phyloP scores from a whole-genome alignment of 2,888 invertebrate genomes.

The Ligdia adustata region DNA sequence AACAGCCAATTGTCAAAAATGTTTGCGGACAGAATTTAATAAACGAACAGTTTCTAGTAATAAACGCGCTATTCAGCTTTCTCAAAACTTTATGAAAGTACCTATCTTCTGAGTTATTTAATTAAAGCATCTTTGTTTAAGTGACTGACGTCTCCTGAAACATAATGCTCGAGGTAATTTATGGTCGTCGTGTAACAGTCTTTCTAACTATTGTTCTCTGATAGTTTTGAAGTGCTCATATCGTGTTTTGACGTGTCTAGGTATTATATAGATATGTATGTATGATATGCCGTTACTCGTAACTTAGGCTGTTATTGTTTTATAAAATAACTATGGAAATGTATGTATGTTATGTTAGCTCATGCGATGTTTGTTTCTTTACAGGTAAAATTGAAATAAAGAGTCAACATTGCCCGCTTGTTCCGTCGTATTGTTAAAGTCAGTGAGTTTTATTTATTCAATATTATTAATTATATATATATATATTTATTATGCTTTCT shows the following conservation, averaged over 20 bases:
- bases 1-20: too few relatives aligned
- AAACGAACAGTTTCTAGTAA: neutral
- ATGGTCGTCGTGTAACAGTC: conserved; percentile 42
- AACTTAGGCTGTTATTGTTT: conserved; percentile 6
- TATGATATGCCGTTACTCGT: conserved; percentile 15
- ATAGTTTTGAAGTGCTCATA: conserved; percentile 33
- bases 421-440: too few relatives aligned
- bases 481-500: too few relatives aligned
- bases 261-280: conserved; percentile 6
- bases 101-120: neutral
- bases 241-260: conserved; percentile 18
- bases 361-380: conserved; percentile 1
- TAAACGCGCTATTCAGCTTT: neutral
- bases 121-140: neutral
- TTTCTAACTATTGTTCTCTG: conserved; percentile 36
- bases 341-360: too few relatives aligned
- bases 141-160: conserved; percentile 3
- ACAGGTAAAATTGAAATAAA: conserved; percentile 29
- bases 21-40: too few relatives aligned
- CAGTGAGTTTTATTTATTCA: too few relatives aligned
- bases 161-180: conserved; percentile 49
- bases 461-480: too few relatives aligned
- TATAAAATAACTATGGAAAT: neutral
- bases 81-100: neutral
- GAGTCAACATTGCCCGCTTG: conserved; percentile 29